Percentiles rank a stretch among this genome's conserved stretches.
These are phyloP conservation scores for Galagoides demidoff DNA, from an alignment of 2,797 vertebrate genomes.

Conservation along the genomic window DNA sequence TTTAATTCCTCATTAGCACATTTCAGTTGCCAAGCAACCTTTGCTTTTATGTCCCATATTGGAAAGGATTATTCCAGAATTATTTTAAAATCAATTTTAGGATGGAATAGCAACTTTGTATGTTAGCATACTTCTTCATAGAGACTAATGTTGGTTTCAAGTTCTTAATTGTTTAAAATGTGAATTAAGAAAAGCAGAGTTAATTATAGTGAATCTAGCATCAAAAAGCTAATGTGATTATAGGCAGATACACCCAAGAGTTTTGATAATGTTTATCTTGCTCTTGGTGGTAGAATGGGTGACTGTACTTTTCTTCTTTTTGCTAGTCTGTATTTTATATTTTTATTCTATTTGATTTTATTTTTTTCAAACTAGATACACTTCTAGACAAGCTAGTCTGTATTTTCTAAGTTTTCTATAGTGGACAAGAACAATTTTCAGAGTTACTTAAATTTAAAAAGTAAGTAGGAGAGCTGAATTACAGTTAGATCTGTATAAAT, in stretches of 20 bases:
- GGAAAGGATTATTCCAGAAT: slow-evolving; percentile 73
- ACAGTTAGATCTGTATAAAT: not conserved
- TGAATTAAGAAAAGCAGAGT: slow-evolving; percentile 14
- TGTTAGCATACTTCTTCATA: not conserved
- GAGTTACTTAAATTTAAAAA: slow-evolving; percentile 46
- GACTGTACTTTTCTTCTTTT: not conserved
- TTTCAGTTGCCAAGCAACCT: slow-evolving; percentile 85
- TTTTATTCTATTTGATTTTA: no score
- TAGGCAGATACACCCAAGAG: not conserved
- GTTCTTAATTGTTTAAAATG: slow-evolving; percentile 24
- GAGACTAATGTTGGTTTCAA: slow-evolving; percentile 42
- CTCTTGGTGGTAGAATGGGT: not conserved
- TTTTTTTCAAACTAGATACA: no score
- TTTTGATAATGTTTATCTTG: not conserved
- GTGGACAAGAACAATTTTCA: slow-evolving; percentile 34
- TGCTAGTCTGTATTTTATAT: not conserved
- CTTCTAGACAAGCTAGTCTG: not conserved
- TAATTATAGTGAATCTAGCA: not conserved
- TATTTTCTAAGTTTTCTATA: slow-evolving; percentile 43
- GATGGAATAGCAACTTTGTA: slow-evolving; percentile 31
- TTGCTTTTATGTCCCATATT: slow-evolving; percentile 78
- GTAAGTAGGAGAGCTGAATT: not conserved
- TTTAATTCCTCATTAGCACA: slow-evolving; percentile 84
- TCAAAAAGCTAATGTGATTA: not conserved
- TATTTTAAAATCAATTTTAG: slow-evolving; percentile 76